Conservation (phyloP, 2,797 vertebrate species). For the Clarias laeviceps region DNA sequence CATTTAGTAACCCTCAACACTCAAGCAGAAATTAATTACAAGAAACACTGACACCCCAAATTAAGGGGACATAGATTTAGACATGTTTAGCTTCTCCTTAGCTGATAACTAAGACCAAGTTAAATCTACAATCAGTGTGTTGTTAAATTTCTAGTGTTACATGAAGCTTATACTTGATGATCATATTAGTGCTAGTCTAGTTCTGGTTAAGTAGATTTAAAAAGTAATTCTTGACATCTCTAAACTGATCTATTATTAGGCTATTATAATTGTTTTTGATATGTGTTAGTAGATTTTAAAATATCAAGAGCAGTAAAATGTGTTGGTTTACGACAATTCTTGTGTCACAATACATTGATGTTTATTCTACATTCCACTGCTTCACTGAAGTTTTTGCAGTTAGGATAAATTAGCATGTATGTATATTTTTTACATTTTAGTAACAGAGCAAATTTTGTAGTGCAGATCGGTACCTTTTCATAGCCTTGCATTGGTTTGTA, state of each 20-base stretch:
- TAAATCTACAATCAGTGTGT: neutral
- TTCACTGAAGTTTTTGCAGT: neutral
- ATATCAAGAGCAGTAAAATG: neutral
- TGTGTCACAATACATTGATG: neutral
- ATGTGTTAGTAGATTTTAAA: too few species aligned
- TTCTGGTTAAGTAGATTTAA: neutral
- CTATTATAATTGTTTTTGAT: neutral
- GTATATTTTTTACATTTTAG: neutral
- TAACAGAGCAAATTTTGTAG: neutral
- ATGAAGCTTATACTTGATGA: neutral
- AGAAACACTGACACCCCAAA: neutral
- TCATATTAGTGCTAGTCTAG: too few species aligned
- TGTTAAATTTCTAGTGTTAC: neutral
- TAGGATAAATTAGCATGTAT: neutral
- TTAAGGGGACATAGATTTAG: neutral
- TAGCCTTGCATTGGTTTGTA: neutral
- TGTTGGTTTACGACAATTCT: neutral
- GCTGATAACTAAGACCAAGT: neutral
- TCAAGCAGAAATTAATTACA: neutral
- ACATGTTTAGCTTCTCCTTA: neutral
- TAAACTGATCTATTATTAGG: neutral
- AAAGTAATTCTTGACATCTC: neutral
- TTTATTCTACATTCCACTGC: neutral
- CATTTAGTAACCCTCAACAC: neutral
- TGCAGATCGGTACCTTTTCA: neutral